These are phyloP conservation scores for Lasioglossum zephyrum DNA, from an alignment of 2,888 invertebrate species.

Conservation along the genomic window DNA sequence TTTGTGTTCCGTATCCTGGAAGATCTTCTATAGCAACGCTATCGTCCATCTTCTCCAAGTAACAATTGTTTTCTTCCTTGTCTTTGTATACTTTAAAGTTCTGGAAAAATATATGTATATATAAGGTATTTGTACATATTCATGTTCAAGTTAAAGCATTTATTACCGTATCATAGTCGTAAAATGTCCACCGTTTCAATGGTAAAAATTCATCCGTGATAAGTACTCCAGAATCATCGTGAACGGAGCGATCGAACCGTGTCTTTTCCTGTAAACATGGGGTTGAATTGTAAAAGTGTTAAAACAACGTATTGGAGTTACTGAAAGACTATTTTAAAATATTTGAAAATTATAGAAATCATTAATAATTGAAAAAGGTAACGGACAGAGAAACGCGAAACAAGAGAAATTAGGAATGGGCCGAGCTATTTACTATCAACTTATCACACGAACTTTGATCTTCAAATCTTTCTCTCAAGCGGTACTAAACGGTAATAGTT, in stretches of 20 bases:
- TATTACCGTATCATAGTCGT: conserved; percentile 78
- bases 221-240: conserved; percentile 39
- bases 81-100: conserved; percentile 84
- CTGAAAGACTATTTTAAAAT: background rate
- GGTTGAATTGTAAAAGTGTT: background rate
- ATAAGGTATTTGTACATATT: conserved; percentile 2
- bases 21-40: conserved; percentile 8
- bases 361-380: background rate
- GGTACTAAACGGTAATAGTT: conserved; percentile 24
- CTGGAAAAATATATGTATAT: conserved; percentile 73
- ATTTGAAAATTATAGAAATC: background rate
- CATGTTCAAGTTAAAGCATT: background rate
- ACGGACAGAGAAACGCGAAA: conserved; percentile 27
- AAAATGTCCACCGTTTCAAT: conserved; percentile 71
- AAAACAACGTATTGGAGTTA: background rate
- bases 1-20: conserved; percentile 47
- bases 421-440: conserved; percentile 54
- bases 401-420: conserved; percentile 51
- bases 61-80: conserved; percentile 82
- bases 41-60: conserved; percentile 81
- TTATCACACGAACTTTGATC: conserved; percentile 80
- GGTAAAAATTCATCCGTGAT: background rate
- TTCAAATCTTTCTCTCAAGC: conserved; percentile 70
- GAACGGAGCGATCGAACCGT: conserved; percentile 75
- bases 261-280: conserved; percentile 72